phyloP scores from a whole-genome alignment of 2,797 vertebrate species.

The Gymnocypris eckloni region DNA sequence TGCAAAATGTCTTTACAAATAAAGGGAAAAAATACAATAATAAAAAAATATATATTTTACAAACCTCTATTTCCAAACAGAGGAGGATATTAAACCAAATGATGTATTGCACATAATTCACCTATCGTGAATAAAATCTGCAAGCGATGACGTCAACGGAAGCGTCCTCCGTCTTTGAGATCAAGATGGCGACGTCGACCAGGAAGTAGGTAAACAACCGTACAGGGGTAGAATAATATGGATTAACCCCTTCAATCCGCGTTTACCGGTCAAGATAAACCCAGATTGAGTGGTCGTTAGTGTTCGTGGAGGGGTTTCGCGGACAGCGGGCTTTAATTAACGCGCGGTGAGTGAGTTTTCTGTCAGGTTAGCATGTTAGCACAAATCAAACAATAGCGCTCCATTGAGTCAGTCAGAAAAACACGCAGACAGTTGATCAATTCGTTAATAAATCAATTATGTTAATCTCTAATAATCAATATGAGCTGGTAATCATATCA shows the following conservation, averaged over 20 bases:
- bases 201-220: conserved; percentile 65
- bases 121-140: too few species aligned
- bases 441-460: background rate
- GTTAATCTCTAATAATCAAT: background rate
- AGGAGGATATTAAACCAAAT: too few species aligned
- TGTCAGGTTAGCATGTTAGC: conserved; percentile 50
- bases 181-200: conserved; percentile 64
- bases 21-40: too few species aligned
- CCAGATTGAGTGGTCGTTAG: conserved; percentile 19
- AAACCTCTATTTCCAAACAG: background rate
- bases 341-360: conserved; percentile 47
- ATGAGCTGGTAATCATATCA: background rate
- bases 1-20: too few species aligned
- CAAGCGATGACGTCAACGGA: conserved; percentile 53
- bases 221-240: conserved; percentile 47
- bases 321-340: background rate
- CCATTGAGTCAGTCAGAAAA: conserved; percentile 30
- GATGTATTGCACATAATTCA: background rate
- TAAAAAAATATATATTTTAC: too few species aligned
- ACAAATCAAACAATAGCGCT: conserved; percentile 47
- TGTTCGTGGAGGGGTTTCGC: conserved; percentile 21
- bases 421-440: conserved; percentile 1
- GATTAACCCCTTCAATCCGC: conserved; percentile 44
- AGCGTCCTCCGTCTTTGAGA: conserved; percentile 47
- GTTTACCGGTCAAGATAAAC: background rate